Evolutionary conservation across 1,140 invertebrate species (phyloP).

Genomic region (Drosophila obscura): DNA sequence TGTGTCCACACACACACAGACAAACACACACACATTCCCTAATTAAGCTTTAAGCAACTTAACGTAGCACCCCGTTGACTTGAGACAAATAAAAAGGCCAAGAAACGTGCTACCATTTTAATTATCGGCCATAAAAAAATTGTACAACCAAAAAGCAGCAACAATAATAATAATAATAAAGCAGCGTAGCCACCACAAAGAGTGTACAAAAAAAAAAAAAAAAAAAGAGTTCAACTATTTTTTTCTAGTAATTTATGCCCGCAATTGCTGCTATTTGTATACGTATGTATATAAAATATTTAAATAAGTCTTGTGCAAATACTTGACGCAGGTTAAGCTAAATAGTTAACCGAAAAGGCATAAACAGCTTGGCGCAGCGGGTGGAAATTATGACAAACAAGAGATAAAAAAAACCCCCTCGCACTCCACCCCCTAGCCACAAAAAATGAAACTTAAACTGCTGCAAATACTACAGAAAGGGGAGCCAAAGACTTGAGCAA

Average conservation of each 20-base stretch:
- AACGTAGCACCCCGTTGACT: conserved; percentile 30
- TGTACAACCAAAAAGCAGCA: conserved; percentile 25
- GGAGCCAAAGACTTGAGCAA: conserved; percentile 39
- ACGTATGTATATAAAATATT: conserved; percentile 62
- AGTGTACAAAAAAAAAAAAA: conserved; percentile 2
- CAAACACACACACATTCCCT: conserved; percentile 1
- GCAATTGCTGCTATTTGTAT: conserved; percentile 70
- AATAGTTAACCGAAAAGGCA: conserved; percentile 56
- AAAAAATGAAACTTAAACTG: conserved; percentile 31
- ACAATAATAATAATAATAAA: conserved; percentile 15
- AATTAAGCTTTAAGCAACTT: conserved; percentile 45
- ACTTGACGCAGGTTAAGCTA: conserved; percentile 59
- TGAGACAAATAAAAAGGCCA: conserved; percentile 40
- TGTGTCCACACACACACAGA: no score
- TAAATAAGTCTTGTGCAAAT: conserved; percentile 66
- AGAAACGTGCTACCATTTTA: conserved; percentile 64
- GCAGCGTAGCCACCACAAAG: conserved; percentile 1
- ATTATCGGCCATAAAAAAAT: conserved; percentile 64
- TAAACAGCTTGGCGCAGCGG: conserved; percentile 57
- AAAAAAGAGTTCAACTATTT: conserved; percentile 31
- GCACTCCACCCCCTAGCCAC: not conserved
- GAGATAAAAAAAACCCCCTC: conserved; percentile 37
- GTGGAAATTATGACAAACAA: conserved; percentile 58
- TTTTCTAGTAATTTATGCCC: conserved; percentile 61
- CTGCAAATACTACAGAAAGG: conserved; percentile 56